Conservation (phyloP, 92 coral and sea anemone species). For the Micromussa lordhowensis region DNA sequence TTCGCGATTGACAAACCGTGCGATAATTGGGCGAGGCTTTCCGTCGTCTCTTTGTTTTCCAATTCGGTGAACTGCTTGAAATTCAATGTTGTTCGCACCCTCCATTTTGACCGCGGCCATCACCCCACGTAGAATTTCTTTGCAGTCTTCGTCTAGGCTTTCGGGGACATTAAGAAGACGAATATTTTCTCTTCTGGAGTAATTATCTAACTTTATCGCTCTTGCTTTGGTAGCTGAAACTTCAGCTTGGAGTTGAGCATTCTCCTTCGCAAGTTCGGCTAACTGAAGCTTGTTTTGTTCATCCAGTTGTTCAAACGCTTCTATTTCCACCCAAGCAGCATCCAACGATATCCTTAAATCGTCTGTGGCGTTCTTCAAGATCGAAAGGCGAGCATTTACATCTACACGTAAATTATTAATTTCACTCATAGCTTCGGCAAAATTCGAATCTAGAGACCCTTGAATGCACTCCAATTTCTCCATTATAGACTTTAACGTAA, state of each 20-base stretch:
- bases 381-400: not conserved
- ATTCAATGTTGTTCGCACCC: too few relatives aligned
- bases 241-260: constrained; percentile 9
- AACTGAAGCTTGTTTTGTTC: not conserved
- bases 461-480: not conserved
- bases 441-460: not conserved
- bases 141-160: too few relatives aligned
- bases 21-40: not conserved
- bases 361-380: not conserved
- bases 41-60: too few relatives aligned
- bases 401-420: not conserved
- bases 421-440: not conserved
- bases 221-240: not conserved
- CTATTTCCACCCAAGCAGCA: not conserved
- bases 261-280: not conserved
- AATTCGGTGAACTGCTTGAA: too few relatives aligned
- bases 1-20: not conserved
- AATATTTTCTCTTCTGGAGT: too few relatives aligned
- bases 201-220: not conserved
- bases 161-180: too few relatives aligned
- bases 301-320: not conserved
- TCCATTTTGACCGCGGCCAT: too few relatives aligned
- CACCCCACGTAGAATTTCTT: too few relatives aligned
- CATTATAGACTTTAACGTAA: not conserved
- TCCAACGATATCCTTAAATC: not conserved